Percentiles rank a stretch among this genome's conserved stretches.
These are phyloP conservation scores for Leucozona laternaria DNA, from an alignment of 2,888 invertebrate genomes.

Conservation along the genomic window DNA sequence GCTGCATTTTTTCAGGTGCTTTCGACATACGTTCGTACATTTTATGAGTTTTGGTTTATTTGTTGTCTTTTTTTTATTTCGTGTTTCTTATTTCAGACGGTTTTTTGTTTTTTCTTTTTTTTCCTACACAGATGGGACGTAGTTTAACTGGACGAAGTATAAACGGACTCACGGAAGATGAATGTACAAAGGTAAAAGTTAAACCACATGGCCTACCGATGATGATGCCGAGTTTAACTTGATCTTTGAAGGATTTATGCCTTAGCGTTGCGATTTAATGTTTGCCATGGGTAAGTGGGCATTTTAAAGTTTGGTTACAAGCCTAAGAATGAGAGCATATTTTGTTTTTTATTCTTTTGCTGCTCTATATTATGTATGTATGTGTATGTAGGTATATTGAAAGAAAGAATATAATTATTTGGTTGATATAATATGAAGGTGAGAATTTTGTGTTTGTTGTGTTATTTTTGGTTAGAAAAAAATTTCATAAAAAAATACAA, in stretches of 20 bases:
- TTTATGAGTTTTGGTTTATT: constrained; percentile 41
- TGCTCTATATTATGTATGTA: no score
- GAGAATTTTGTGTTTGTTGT: no score
- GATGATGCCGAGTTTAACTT: constrained; percentile 56
- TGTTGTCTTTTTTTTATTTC: constrained; percentile 11
- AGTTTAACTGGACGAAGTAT: constrained; percentile 52
- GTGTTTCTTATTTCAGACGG: background rate
- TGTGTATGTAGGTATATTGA: no score
- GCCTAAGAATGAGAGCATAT: constrained; percentile 6
- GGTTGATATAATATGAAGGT: no score
- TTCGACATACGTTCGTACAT: constrained; percentile 57
- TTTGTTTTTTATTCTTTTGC: background rate
- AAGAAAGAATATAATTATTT: no score
- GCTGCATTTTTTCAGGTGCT: constrained; percentile 69
- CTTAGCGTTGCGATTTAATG: constrained; percentile 56
- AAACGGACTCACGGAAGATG: constrained; percentile 57
- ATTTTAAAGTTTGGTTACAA: constrained; percentile 42
- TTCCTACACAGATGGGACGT: constrained; percentile 29
- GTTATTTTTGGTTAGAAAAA: no score
- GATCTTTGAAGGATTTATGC: constrained; percentile 72
- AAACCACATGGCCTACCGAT: constrained; percentile 59
- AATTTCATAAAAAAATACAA: no score
- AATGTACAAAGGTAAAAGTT: constrained; percentile 60
- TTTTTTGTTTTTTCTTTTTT: constrained; percentile 2
- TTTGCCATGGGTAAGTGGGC: constrained; percentile 63